phyloP scores from a whole-genome alignment of 2,113 vertebrate species.

The Mystacornis crossleyi region DNA sequence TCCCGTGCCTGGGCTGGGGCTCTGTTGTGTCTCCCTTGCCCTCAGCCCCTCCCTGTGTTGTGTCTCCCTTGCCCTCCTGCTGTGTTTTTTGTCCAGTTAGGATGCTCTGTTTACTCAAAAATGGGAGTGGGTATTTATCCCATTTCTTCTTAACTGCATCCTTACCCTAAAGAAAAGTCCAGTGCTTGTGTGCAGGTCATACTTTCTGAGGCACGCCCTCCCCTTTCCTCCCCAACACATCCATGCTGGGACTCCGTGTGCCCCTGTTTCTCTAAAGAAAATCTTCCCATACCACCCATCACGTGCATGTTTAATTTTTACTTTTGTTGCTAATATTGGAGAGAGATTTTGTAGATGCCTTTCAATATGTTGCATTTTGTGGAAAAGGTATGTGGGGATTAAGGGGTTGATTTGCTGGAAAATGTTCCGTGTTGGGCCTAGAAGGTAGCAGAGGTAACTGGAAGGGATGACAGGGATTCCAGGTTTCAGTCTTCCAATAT shows the following conservation, averaged over 20 bases:
- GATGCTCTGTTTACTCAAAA: background rate
- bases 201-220: no score
- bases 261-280: background rate
- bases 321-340: rapidly evolving
- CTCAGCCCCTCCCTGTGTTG: background rate
- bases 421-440: background rate
- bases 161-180: background rate
- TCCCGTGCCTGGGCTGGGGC: background rate
- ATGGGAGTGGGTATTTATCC: background rate
- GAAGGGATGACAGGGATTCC: background rate
- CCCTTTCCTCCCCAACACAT: rapidly evolving
- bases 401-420: background rate
- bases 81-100: background rate
- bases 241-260: rapidly evolving
- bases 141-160: no score
- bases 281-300: rapidly evolving
- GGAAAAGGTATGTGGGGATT: rapidly evolving
- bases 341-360: background rate
- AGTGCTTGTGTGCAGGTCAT: rapidly evolving
- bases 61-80: background rate
- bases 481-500: background rate
- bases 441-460: background rate
- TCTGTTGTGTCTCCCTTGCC: background rate
- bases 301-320: rapidly evolving
- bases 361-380: rapidly evolving